A percentile compares a stretch with the other conserved stretches of the same genome.
Evolutionary conservation across 2,113 vertebrate genomes (phyloP).

Genomic region (Semicossyphus pulcher): DNA sequence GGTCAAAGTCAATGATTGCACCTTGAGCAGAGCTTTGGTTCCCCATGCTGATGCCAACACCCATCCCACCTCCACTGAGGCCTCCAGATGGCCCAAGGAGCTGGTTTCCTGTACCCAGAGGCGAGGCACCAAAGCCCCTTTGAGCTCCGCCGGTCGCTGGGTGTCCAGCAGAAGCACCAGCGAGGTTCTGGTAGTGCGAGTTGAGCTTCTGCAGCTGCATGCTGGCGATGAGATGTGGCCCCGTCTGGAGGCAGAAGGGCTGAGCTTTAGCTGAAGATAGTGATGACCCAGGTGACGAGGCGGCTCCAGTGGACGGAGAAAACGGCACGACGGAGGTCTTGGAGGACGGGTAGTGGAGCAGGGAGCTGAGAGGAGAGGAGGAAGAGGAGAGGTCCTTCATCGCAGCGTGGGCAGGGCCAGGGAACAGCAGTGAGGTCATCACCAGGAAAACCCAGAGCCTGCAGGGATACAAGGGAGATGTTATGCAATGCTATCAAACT

Average conservation of each 20-base stretch:
- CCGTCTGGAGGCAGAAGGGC: constrained; percentile 77
- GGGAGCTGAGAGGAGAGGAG: constrained; percentile 76
- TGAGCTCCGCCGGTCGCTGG: constrained; percentile 39
- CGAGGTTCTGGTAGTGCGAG: constrained; percentile 85
- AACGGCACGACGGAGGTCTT: constrained; percentile 76
- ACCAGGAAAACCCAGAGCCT: constrained; percentile 69
- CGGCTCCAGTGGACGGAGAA: constrained; percentile 64
- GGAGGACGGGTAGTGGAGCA: constrained; percentile 79
- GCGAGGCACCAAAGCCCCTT: constrained; percentile 58
- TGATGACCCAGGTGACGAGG: constrained; percentile 62
- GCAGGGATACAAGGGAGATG: not conserved
- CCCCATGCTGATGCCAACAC: constrained; percentile 47
- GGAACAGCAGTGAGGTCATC: constrained; percentile 80
- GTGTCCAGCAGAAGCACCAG: constrained; percentile 24
- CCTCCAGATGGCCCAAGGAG: constrained; percentile 64
- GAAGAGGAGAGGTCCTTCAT: constrained; percentile 83
- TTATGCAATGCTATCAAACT: constrained; percentile 16
- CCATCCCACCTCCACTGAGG: constrained; percentile 40
- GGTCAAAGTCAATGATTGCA: constrained; percentile 84
- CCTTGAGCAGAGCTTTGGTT: constrained; percentile 54
- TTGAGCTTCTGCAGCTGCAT: constrained; percentile 90
- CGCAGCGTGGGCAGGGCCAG: constrained; percentile 59
- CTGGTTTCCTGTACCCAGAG: constrained; percentile 49
- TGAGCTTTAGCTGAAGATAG: constrained; percentile 76
- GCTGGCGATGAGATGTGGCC: constrained; percentile 85